phyloP scores from a whole-genome alignment of 1,140 invertebrate species.

The Pseudoatta argentina region DNA sequence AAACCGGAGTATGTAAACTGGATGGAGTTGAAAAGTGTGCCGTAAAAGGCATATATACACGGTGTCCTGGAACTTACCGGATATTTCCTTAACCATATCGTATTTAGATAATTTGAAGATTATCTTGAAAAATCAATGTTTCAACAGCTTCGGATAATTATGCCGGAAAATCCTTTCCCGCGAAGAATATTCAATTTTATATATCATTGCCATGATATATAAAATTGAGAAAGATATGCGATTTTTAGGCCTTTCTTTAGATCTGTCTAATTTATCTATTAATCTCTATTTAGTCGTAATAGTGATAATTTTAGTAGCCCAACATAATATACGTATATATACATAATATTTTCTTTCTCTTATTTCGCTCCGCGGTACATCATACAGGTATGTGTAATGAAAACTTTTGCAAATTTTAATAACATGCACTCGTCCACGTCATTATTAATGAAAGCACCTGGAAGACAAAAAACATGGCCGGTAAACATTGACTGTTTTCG shows the following conservation, averaged over 20 bases:
- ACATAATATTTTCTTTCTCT: background rate
- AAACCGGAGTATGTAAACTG: slow-evolving; percentile 15
- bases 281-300: background rate
- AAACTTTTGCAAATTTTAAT: slow-evolving; percentile 19
- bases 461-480: background rate
- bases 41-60: slow-evolving; percentile 21
- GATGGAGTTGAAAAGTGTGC: slow-evolving; percentile 39
- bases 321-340: background rate
- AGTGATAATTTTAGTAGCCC: background rate
- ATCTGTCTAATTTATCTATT: slow-evolving; percentile 1
- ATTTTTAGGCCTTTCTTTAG: too few species aligned
- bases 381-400: background rate
- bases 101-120: background rate
- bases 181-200: background rate
- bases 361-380: background rate
- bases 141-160: background rate
- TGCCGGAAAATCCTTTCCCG: background rate
- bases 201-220: background rate
- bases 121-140: slow-evolving; percentile 6
- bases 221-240: background rate
- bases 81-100: background rate
- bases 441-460: slow-evolving; percentile 19
- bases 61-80: background rate
- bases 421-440: background rate
- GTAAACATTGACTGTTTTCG: slow-evolving; percentile 10